Base-by-base conservation (phyloP, 2,797 vertebrate genomes). In the Hoplostethus mediterraneus region DNA sequence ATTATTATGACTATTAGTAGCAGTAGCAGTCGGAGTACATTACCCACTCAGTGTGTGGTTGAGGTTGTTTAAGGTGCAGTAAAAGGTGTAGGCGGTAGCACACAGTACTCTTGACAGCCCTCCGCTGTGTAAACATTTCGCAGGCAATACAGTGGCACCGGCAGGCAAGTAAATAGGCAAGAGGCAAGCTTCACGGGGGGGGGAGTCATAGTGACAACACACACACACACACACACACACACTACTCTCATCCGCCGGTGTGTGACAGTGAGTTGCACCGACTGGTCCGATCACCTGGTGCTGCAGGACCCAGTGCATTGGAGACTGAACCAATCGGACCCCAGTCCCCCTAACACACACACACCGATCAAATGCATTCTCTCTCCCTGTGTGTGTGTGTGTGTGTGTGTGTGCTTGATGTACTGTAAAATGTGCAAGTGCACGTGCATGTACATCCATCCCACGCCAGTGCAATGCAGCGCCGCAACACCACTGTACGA, bases 291-390 rank as follows among this genome's bases (percentile, higher is more conserved):
- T 89, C 77, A 85, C 83, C 61, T 31, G 55, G 67, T 77, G 87
- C 90, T 86, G 74, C 49, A 70, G 63, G 79, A 79, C 72, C 60
- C 45, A 82, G 78, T 77, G 83, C 89, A 92, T 94, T 93, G 92
- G 79, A 56, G 82, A 75, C 49, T 44, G 78, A 77, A 71, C 81
- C 21, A 79, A 79, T 75, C 66, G 84, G 63, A n/a, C 73, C 81
- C 78, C 21, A 84, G 71, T 68, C 76, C 77, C 83, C 77, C 77
- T 67, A 73, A 67, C 73, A 77, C 42, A 67, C 73, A 77, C 42
- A 69, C 73, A 75, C 62, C 90, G 92, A 89, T 93, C 84, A 82
- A 89, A 89, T 82, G 81, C 73, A 81, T 83, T 79, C 68, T 55
- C 60, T 65, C 58, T 74, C 56, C 42, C 49, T 53, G 14, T 25